Evolutionary conservation across 1,140 invertebrate species (phyloP), one percentile per base, ranked within the genome.

Genomic region (Meteorus sp.): DNA sequence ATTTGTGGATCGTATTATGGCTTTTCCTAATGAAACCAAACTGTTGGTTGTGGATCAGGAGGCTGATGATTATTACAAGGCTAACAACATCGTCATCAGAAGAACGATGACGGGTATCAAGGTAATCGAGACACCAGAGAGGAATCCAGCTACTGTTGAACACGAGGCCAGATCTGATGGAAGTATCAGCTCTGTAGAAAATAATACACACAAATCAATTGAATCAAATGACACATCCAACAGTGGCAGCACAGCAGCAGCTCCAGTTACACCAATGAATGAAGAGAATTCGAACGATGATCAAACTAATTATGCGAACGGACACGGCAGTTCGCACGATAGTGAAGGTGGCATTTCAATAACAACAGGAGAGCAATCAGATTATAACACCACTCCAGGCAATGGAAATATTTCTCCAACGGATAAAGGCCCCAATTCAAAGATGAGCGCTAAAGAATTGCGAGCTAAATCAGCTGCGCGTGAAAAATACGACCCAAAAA

Each of bases 1-100:
- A 77, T 93, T 97, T 22, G 94, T 97, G 43, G 88, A 92, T 70
- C 85, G 94, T 48, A 96, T 97, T 73, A 98, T 97, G 80, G 86
- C 89, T 13, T 85, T 93, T 57, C 81, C 89, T 1, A 87, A 91
- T 58, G 90, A 95, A 75, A 97, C 95, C 0, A 89, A 89, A 66
- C 81, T 99, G 29, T 83, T 99, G 47, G 94, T 99, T 37, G 86
- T 93, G 15, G 92, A 95, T 73, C 81, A 86, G 15, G 85, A 90
- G 69, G 85, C 92, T 66, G 89, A 95, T 76, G 80, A 86, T 67
- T 85, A 88, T 78, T 91, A 87, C 77, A 89, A 86, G 71, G 82
- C 87, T 31, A 82, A 84, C 62, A 86, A 87, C 73, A 81, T 86
- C 58, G 82, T 89, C 22, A 82, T 91, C 60, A 83, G 82, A 63